Percentiles rank a stretch among this genome's conserved stretches.
These are phyloP conservation scores for Dreissena rostriformis DNA, from an alignment of 1,140 invertebrate genomes.

Conservation along the genomic window DNA sequence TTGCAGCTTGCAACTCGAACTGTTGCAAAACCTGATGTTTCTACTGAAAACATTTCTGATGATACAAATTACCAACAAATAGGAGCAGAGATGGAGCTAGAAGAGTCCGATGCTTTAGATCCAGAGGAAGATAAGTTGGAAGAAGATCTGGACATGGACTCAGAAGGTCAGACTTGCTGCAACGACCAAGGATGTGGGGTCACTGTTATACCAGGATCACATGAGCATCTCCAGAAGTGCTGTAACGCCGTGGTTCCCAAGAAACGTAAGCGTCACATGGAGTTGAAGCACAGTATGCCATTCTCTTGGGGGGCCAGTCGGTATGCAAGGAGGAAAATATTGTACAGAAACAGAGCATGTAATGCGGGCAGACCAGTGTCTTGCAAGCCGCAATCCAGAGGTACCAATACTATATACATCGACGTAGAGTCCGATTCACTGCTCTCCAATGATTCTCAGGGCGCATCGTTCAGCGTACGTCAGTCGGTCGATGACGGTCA, in stretches of 20 bases:
- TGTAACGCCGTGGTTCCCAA: conserved; percentile 78
- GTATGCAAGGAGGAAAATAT: conserved; percentile 43
- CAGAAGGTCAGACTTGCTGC: conserved; percentile 62
- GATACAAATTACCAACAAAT: no score
- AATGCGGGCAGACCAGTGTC: neutral
- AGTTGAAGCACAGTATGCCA: conserved; percentile 71
- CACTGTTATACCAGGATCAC: conserved; percentile 71
- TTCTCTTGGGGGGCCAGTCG: conserved; percentile 43
- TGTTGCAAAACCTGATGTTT: no score
- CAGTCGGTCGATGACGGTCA: neutral
- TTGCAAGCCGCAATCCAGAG: no score
- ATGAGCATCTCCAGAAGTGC: conserved; percentile 73
- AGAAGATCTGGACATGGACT: neutral
- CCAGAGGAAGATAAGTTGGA: neutral
- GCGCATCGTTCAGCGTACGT: conserved; percentile 12
- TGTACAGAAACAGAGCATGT: conserved; percentile 22
- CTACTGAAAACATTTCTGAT: no score
- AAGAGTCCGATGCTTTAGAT: no score
- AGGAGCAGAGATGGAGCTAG: no score
- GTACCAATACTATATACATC: conserved; percentile 61
- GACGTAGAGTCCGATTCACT: conserved; percentile 57
- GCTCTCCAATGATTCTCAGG: conserved; percentile 2
- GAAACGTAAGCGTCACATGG: conserved; percentile 77
- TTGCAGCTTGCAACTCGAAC: no score
- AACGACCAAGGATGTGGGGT: conserved; percentile 69